Base-by-base conservation (phyloP, 2,113 vertebrate species). In the Mirounga angustirostris region DNA sequence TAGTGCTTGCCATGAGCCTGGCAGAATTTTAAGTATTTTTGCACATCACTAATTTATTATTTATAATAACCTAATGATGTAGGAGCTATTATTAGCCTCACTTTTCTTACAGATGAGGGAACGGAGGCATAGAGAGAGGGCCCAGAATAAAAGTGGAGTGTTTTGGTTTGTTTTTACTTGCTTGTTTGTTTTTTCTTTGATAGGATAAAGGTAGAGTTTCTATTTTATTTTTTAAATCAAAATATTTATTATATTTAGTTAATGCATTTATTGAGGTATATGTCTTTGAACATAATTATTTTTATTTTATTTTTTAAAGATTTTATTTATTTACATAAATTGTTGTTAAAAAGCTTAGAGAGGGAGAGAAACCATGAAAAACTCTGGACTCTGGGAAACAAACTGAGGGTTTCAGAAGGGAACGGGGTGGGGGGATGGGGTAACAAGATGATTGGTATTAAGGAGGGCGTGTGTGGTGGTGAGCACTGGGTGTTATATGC, bases 21-120 rank as follows among this genome's bases (percentile, higher is more conserved):
- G 10, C 5, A 79, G n/a, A 89, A 67, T 89, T 87, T 92, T 83
- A 92, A 95, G 15, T 92, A 54, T 67, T 65, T 79, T 94, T 79
- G 43, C 18, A 61, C 8, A 22, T 28, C 33, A 54, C 14, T 43
- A 84, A 69, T 81, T 89, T 84, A 89, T 33, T 87, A n/a, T 2
- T 43, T 36, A 61, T 59, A 67, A 89, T 67, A 83, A 89, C 9
- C 7, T 43, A 91, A 67, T 91, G 13, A 79, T 65, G 4, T 67
- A 18, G 50, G 7, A 82, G 2, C 11, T 86, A 58, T 86, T 76
- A 93, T 65, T 87, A 79, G 13, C 24, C 33, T 81, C 84, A 50
- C 13, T 71, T 91, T 91, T 56, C 61, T 83, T 54, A 63, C 1
- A 89, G 63, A 30, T 73, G 46, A 94, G 56, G 59, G 79, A 79